Evolutionary conservation across 1,140 invertebrate genomes (phyloP).

Genomic region (Tetragnatha versicolor): DNA sequence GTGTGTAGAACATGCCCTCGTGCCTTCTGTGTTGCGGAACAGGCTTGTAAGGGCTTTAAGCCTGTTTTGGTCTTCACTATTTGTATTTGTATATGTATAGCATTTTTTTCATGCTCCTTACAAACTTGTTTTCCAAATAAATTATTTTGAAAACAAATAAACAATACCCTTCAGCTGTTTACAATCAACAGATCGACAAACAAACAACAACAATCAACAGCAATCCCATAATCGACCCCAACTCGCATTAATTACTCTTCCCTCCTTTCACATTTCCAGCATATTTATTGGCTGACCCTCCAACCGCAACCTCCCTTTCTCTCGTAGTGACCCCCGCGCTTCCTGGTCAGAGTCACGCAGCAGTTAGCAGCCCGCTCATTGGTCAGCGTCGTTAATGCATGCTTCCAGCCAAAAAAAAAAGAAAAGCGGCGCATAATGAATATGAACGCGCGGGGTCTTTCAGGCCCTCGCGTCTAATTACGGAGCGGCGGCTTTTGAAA

Average conservation of each 20-base stretch:
- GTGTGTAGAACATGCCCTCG: too few relatives aligned
- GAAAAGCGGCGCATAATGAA: background rate
- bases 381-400: conserved; percentile 40
- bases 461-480: background rate
- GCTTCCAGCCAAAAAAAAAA: conserved; percentile 22
- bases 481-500: conserved; percentile 33
- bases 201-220: background rate
- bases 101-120: background rate
- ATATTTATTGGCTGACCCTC: conserved; percentile 20
- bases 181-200: background rate
- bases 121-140: background rate
- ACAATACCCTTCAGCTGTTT: too few relatives aligned
- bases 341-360: conserved; percentile 49
- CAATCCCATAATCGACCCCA: too few relatives aligned
- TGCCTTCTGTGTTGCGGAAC: too few relatives aligned
- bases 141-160: background rate
- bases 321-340: conserved; percentile 41
- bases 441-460: too few relatives aligned
- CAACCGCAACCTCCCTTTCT: background rate
- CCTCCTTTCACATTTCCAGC: background rate
- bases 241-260: background rate
- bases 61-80: too few relatives aligned
- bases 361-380: conserved; percentile 17
- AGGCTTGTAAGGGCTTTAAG: too few relatives aligned
- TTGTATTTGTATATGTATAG: too few relatives aligned